Conservation (phyloP, 2,113 vertebrate species). For the Clarias batrachus region DNA sequence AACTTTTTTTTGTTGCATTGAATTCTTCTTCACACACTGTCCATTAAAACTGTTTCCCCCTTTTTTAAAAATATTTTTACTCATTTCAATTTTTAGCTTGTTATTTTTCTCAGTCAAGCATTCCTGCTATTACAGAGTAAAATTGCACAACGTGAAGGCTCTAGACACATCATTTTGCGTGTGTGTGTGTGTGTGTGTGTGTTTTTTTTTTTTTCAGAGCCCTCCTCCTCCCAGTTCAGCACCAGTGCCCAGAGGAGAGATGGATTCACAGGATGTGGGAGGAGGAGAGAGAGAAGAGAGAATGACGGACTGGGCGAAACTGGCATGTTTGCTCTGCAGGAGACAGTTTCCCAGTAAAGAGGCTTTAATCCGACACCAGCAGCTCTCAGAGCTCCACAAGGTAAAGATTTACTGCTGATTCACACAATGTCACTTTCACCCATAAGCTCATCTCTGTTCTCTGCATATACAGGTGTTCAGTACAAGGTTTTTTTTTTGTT, state of each 20-base stretch:
- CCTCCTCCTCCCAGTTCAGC: constrained; percentile 72
- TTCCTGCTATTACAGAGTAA: neutral
- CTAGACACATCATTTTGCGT: neutral
- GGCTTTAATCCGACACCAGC: constrained; percentile 85
- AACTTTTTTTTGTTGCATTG: neutral
- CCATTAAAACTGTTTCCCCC: neutral
- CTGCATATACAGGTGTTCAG: too few relatives aligned
- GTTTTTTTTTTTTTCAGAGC: constrained; percentile 42
- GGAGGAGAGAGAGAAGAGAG: constrained; percentile 77
- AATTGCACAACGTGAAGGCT: neutral
- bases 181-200: neutral
- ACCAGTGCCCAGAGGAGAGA: constrained; percentile 83
- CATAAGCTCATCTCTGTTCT: too few relatives aligned
- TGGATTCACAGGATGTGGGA: constrained; percentile 87
- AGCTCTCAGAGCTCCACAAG: constrained; percentile 89
- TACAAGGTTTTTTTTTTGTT: too few relatives aligned
- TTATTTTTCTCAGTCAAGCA: neutral
- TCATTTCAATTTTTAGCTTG: neutral
- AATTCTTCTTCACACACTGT: neutral
- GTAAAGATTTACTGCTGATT: constrained; percentile 59
- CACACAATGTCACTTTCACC: neutral
- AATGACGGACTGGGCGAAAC: constrained; percentile 87
- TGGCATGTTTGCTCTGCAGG: constrained; percentile 87
- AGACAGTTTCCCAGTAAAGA: constrained; percentile 91
- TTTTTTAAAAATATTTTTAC: neutral